Evolutionary conservation across 2,888 invertebrate genomes (phyloP), one percentile per base, ranked within the genome.

Genomic region (Parasteatoda lunata): DNA sequence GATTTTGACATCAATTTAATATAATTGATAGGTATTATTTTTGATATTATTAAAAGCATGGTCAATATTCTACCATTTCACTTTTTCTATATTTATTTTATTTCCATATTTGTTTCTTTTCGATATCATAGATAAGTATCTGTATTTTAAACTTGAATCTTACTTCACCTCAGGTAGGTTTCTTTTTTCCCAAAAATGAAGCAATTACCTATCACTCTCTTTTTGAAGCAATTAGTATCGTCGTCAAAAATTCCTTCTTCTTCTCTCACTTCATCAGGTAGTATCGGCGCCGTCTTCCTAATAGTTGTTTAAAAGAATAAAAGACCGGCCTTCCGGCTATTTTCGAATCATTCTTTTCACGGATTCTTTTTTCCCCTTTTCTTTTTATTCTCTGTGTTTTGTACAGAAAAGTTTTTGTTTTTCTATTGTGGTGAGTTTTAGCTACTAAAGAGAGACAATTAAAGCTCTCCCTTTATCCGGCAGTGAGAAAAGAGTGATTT

Each of bases 401-500:
- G 81, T 68, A 48, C 48, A 69, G 85, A 30, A 30, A 30, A 30
- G 30, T 30, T 85, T 76, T 85, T 80, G 76, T 80, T 85, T 85
- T 75, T 71, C 80, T 30, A 85, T 85, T 85, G 85, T 85, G 85
- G 70, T 65, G 85, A 85, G 85, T 65, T 85, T 85, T 85, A 80
- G 71, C 77, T 73, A 80, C 85, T 85, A 85, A 85, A 85, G 80
- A 80, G 80, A 85, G 75, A 71, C 85, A 85, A 85, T 85, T 85
- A 85, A 80, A 80, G 71, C 8, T 9, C 59, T n/a, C 59, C 59
- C 59, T 8, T 59, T 7, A 9, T 59, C 9, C n/a, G 71, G 30
- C 52, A 30, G 30, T 2, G 30, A 30, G 30, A 30, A 30, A 2
- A 30, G 76, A 84, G 77, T 76, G 85, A 70, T 76, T 85, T 71